phyloP scores from a whole-genome alignment of 2,113 vertebrate species.

The Poecile atricapillus region DNA sequence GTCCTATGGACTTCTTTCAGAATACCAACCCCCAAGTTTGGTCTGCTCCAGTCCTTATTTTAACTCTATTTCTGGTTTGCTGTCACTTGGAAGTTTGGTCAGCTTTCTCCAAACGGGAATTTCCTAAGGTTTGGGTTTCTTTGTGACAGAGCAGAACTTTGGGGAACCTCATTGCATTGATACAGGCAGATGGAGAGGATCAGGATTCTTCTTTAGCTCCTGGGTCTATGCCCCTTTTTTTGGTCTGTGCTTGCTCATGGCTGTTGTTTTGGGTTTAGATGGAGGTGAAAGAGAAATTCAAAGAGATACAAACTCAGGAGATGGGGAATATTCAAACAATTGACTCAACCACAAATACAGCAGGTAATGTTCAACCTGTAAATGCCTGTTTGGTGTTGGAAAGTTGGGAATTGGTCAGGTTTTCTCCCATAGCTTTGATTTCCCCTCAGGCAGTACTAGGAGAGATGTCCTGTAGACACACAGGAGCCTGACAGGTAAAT shows the following conservation, averaged over 20 bases:
- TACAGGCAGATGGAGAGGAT: background rate
- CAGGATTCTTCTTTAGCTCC: background rate
- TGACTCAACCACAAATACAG: background rate
- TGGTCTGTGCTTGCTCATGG: background rate
- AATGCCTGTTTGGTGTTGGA: background rate
- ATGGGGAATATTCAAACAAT: background rate
- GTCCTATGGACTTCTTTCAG: background rate
- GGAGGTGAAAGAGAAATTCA: background rate
- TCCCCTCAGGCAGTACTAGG: background rate
- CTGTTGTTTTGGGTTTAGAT: background rate
- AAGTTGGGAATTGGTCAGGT: background rate
- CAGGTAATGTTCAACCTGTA: background rate
- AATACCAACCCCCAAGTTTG: background rate
- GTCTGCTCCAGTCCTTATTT: background rate
- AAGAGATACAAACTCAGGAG: background rate
- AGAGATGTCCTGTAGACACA: background rate
- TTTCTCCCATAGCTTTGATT: background rate
- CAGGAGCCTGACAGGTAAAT: background rate
- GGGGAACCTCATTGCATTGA: background rate
- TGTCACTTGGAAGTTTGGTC: background rate
- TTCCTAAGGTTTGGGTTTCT: background rate
- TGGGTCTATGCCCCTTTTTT: background rate
- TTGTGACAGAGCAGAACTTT: background rate
- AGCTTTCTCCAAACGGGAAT: background rate
- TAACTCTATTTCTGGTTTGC: background rate